Conservation (phyloP, 2,113 vertebrate genomes). For the Pantherophis guttatus region DNA sequence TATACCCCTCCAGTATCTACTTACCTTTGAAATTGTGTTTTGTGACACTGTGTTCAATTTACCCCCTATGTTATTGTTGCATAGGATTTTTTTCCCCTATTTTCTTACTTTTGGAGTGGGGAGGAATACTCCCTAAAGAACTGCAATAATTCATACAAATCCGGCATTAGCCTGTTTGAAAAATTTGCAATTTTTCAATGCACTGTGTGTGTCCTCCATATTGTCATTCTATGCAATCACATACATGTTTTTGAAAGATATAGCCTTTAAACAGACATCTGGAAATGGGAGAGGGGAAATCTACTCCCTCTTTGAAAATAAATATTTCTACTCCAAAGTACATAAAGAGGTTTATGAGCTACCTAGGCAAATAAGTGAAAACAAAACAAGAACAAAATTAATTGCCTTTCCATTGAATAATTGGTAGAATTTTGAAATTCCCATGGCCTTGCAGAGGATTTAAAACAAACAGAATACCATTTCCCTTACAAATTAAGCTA, state of each 20-base stretch:
- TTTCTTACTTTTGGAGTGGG: background rate
- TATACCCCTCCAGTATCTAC: background rate
- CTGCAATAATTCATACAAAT: constrained; percentile 2
- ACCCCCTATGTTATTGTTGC: background rate
- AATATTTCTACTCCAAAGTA: background rate
- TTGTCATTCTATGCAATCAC: background rate
- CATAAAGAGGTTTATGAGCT: background rate
- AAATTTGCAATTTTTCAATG: background rate
- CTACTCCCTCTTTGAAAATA: background rate
- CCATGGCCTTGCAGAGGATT: background rate
- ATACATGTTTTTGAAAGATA: background rate
- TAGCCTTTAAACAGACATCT: background rate
- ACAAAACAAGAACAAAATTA: background rate
- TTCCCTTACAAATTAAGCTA: background rate
- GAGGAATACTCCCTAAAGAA: background rate
- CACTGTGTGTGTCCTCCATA: background rate
- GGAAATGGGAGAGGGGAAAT: background rate
- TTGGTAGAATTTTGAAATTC: background rate
- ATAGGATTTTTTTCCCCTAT: background rate
- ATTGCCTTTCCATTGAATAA: background rate
- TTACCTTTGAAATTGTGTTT: background rate
- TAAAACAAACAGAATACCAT: background rate
- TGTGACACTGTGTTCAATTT: background rate
- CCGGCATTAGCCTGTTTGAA: background rate
- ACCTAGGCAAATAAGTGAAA: background rate